Base-by-base conservation (phyloP, 2,888 invertebrate genomes). In the Scelioninae gen. 2 region DNA sequence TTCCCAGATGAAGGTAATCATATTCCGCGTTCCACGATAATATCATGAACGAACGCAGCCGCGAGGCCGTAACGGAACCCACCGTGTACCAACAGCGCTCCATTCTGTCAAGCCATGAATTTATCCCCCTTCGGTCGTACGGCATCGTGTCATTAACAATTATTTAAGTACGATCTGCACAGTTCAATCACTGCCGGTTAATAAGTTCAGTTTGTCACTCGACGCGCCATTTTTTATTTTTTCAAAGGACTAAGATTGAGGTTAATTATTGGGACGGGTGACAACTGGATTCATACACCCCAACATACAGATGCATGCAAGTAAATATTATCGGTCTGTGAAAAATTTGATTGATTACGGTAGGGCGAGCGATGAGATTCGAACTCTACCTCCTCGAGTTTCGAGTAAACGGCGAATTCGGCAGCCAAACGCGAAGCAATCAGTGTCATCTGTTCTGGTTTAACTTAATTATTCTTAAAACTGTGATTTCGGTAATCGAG, bases 1-100 rank as follows among this genome's bases (percentile, higher is more conserved):
- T 74, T 74, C 69, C 57, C 81, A 82, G 79, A 78, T 79, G 78
- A 80, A 82, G 80, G 80, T 84, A 84, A 84, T 84, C 84, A 83
- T 83, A 85, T 84, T 84, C 84, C 83, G 82, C 82, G 81, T 83
- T 84, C 83, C 84, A 81, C 80, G 81, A 78, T 83, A 83, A 84
- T 64, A 71, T 85, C 80, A 81, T 78, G 79, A 82, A 81, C 81
- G 80, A 80, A 83, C 78, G 76, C 79, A 81, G 84, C 84, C 84
- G 80, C 78, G 77, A 78, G 84, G 81, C 81, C 76, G 76, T 85
- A 85, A 85, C 84, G 84, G 84, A 80, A 83, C 79, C 76, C 76
- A 79, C 78, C 78, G 75, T 65, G 50, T 57, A 63, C 25, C 80
- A 80, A 80, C 77, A 75, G 77, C 78, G 79, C 78, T 78, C 79